Base-by-base conservation (phyloP, 2,113 vertebrate species). In the Lipophrys pholis region DNA sequence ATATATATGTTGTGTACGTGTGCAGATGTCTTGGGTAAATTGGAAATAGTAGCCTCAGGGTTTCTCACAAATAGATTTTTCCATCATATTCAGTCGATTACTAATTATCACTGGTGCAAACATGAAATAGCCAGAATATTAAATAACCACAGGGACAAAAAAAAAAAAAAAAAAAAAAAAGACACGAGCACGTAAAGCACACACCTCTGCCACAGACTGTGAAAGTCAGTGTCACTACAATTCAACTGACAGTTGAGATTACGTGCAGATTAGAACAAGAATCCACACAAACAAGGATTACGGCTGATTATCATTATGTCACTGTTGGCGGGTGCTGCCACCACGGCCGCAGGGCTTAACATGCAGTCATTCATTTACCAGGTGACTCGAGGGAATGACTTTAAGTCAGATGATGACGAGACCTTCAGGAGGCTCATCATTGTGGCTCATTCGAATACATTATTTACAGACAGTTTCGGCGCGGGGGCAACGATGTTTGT, bases 231-330 rank as follows among this genome's bases (percentile, higher is more conserved):
- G 36, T n/a, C 64, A 77, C 64, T 51, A 78, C 45, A 76, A 68
- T 40, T 59, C 52, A 51, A 5, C 49, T 50, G 69, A 79, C 73
- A 78, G 30, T 55, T 1, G 43, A 76, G 88, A 87, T 88, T 90
- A 85, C 4, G n/a, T 17, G 11, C 67, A 80, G 87, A 91, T 90
- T 86, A 87, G 73, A 88, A 76, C 69, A 84, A 80, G 69, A 90
- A 81, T 66, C 57, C 71, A 86, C 65, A 75, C 76, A 84, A 84
- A 81, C 71, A 73, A 16, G 73, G 83, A 87, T 91, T 85, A 90
- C 11, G 57, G 51, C 74, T 70, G 82, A 90, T 90, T 83, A 89
- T 50, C 75, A 84, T 86, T 72, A 82, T 76, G 72, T 84, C 78
- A 83, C 58, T 61, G 11, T 56, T 79, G 83, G 76, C 52, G 62